Evolutionary conservation across 2,888 invertebrate genomes (phyloP).

Genomic region (Melolontha melolontha): DNA sequence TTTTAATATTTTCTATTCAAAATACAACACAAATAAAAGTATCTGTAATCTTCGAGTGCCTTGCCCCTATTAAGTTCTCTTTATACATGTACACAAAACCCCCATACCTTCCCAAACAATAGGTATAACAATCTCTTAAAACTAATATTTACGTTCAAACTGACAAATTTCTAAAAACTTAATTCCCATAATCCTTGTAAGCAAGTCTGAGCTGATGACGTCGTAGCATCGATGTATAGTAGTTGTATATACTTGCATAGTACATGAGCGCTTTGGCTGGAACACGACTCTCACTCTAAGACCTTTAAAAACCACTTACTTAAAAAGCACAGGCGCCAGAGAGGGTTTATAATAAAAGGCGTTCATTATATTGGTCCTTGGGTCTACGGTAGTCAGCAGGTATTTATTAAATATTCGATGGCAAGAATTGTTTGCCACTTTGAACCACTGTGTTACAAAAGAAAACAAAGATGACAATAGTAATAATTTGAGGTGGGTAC

Average conservation of each 20-base stretch:
- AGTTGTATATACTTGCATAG: no score
- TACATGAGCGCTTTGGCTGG: constrained; percentile 9
- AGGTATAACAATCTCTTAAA: constrained; percentile 33
- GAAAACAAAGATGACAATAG: constrained; percentile 51
- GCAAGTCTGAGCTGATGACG: background rate
- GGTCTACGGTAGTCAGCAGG: constrained; percentile 50
- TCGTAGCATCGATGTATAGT: no score
- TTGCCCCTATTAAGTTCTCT: no score
- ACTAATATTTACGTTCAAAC: constrained; percentile 39
- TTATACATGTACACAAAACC: no score
- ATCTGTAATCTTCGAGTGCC: no score
- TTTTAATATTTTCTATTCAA: no score
- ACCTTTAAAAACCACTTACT: constrained; percentile 42
- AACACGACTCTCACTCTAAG: constrained; percentile 12
- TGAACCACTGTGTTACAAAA: constrained; percentile 55
- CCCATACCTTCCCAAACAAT: constrained; percentile 9
- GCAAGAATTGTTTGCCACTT: constrained; percentile 59
- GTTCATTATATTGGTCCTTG: constrained; percentile 57
- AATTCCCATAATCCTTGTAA: constrained; percentile 41
- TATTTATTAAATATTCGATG: constrained; percentile 60
- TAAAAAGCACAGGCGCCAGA: constrained; percentile 56
- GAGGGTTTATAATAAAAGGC: constrained; percentile 54
- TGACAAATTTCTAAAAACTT: constrained; percentile 42
- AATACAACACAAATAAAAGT: no score
- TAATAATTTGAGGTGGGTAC: no score